Conservation (phyloP, 2,888 invertebrate species). For the Callimorpha dominula region DNA sequence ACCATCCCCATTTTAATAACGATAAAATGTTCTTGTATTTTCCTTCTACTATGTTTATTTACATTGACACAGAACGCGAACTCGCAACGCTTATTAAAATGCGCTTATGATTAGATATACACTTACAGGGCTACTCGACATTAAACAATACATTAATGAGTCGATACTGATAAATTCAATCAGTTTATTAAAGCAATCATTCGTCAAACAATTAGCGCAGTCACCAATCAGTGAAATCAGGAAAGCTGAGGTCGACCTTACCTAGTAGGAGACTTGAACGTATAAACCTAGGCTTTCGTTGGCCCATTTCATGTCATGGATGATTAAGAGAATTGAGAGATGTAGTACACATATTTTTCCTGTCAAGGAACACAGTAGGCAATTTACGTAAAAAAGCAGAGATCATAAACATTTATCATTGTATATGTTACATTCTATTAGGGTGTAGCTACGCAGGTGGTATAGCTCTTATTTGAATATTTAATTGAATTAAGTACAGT, state of each 20-base stretch:
- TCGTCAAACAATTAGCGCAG: no score
- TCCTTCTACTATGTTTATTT: neutral
- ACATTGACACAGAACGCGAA: no score
- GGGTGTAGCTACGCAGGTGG: constrained; percentile 32
- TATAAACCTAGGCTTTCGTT: no score
- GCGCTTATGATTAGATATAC: neutral
- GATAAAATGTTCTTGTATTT: neutral
- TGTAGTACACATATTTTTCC: neutral
- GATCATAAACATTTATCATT: neutral
- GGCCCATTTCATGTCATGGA: no score
- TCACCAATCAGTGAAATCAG: no score
- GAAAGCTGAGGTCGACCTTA: no score
- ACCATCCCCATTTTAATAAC: constrained; percentile 18
- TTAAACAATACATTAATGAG: neutral
- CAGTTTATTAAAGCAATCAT: no score
- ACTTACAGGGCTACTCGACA: neutral
- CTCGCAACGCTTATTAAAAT: no score
- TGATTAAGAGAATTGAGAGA: no score
- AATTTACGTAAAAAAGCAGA: neutral
- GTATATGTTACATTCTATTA: neutral
- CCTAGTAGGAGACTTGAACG: no score
- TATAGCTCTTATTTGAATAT: constrained; percentile 30
- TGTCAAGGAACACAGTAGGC: neutral
- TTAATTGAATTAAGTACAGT: constrained; percentile 25
- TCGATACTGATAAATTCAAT: no score